Evolutionary conservation across 2,888 invertebrate species (phyloP).

Genomic region (Laspeyria flexula): DNA sequence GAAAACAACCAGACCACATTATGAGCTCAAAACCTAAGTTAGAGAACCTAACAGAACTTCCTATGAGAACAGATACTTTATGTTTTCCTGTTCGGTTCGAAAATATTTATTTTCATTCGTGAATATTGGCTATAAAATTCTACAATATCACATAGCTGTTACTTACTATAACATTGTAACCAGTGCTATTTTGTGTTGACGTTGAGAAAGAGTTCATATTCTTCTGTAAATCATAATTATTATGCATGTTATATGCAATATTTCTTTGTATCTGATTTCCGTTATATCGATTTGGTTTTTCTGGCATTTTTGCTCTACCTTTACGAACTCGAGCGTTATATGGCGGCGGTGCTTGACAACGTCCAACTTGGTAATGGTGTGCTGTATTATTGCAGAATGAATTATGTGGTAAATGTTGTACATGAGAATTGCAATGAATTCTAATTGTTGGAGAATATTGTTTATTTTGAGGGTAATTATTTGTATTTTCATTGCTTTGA

Average conservation of each 20-base stretch:
- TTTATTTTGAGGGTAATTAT: neutral
- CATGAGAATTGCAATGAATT: neutral
- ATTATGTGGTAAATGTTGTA: too few species aligned
- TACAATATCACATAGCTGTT: neutral
- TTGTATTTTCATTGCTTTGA: neutral
- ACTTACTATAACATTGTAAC: constrained; percentile 3
- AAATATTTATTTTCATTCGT: too few species aligned
- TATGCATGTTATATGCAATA: neutral
- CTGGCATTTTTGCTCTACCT: neutral
- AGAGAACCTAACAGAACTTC: too few species aligned
- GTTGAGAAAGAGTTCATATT: neutral
- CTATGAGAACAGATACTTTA: too few species aligned
- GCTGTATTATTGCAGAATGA: neutral
- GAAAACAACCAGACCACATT: too few species aligned
- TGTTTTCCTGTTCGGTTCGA: too few species aligned
- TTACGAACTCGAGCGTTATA: neutral
- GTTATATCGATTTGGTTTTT: neutral
- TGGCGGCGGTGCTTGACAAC: neutral
- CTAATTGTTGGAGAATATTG: neutral
- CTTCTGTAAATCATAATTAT: constrained; percentile 4
- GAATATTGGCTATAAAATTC: too few species aligned
- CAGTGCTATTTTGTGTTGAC: neutral
- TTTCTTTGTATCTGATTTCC: neutral
- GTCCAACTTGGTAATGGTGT: neutral
- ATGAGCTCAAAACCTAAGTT: too few species aligned